These are phyloP conservation scores for Spheniscus humboldti DNA, from an alignment of 2,797 vertebrate genomes.

Conservation along the genomic window DNA sequence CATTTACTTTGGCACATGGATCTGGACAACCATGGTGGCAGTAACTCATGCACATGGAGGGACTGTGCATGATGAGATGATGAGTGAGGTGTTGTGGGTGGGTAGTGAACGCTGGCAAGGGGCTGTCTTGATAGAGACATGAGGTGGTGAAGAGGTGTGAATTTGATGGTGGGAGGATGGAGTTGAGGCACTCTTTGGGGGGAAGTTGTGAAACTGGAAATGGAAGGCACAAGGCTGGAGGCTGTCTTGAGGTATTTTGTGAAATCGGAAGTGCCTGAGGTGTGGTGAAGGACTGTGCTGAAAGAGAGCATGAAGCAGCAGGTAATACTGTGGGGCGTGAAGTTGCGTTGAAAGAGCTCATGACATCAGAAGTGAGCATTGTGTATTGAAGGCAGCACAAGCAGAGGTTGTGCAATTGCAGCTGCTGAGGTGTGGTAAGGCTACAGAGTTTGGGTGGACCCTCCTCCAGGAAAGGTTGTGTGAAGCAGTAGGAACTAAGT, in stretches of 20 bases:
- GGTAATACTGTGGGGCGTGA: background rate
- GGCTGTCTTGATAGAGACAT: background rate
- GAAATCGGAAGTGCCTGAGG: background rate
- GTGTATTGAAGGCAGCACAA: background rate
- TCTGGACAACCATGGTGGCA: background rate
- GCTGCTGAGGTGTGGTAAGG: background rate
- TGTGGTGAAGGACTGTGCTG: background rate
- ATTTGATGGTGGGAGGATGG: background rate
- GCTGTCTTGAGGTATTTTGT: background rate
- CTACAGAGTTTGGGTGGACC: background rate
- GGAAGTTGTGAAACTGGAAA: background rate
- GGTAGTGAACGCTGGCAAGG: background rate
- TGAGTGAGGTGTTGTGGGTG: background rate
- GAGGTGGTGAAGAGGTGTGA: background rate
- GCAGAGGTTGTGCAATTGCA: background rate
- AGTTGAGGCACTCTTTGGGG: background rate
- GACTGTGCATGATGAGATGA: background rate
- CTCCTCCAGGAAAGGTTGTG: background rate
- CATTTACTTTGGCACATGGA: background rate
- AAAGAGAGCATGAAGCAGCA: background rate
- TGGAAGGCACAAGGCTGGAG: background rate
- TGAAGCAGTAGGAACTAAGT: background rate
- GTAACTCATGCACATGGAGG: background rate
- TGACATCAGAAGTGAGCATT: background rate
- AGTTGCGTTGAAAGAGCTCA: background rate